Conservation (phyloP, 2,888 invertebrate genomes). For the Lycaena phlaeas region DNA sequence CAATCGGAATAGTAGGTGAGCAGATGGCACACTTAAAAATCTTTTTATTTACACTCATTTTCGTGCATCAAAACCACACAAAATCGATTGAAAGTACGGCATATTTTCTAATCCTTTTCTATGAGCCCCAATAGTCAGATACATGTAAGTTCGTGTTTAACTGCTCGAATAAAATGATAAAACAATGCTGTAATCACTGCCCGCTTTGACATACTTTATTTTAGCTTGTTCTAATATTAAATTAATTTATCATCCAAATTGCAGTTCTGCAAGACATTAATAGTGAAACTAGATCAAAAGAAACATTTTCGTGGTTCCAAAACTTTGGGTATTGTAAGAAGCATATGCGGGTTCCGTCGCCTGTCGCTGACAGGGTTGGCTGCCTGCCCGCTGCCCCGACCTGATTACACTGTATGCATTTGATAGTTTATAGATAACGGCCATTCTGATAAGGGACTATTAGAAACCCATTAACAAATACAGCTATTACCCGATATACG, state of each 20-base stretch:
- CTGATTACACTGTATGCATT: conserved; percentile 15
- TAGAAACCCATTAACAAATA: neutral
- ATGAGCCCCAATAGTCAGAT: too few species aligned
- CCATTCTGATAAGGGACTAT: neutral
- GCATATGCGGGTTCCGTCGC: conserved; percentile 14
- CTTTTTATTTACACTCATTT: too few species aligned
- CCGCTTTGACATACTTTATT: too few species aligned
- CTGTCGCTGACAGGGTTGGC: conserved; percentile 19
- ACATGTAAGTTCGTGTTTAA: too few species aligned
- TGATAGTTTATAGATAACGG: conserved; percentile 11
- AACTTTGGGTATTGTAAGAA: conserved; percentile 17
- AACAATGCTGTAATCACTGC: too few species aligned
- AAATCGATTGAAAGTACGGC: too few species aligned
- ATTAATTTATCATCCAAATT: neutral
- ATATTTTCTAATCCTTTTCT: too few species aligned
- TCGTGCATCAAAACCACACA: too few species aligned
- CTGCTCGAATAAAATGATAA: too few species aligned
- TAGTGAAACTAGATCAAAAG: conserved; percentile 9
- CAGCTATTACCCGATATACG: neutral
- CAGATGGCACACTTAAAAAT: too few species aligned
- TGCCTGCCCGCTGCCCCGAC: conserved; percentile 19
- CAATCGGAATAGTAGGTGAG: too few species aligned
- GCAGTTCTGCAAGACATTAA: neutral
- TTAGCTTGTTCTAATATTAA: too few species aligned
- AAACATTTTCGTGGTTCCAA: conserved; percentile 10